Evolutionary conservation across 1,140 invertebrate species (phyloP).

Genomic region (Drosophila nigromelanica): DNA sequence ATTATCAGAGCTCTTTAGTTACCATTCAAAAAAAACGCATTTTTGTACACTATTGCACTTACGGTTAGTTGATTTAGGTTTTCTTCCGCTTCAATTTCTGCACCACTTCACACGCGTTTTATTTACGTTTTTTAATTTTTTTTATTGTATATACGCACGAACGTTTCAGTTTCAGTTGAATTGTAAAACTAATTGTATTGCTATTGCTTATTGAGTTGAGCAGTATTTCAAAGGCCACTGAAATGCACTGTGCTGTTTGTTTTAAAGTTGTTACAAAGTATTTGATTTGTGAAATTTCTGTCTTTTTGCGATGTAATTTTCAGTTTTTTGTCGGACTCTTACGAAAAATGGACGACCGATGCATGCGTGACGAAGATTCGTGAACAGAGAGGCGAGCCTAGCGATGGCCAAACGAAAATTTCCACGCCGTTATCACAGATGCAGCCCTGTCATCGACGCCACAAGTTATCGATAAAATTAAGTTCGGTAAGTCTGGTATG

Average conservation of each 20-base stretch:
- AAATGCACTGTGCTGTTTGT: constrained; percentile 64
- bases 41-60: constrained; percentile 53
- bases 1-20: constrained; percentile 57
- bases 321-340: constrained; percentile 62
- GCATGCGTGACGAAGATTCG: constrained; percentile 64
- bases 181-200: constrained; percentile 54
- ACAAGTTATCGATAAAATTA: constrained; percentile 5
- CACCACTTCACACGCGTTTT: constrained; percentile 76
- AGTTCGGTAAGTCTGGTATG: background rate
- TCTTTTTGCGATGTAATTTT: constrained; percentile 61
- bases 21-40: constrained; percentile 8
- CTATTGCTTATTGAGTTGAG: constrained; percentile 67
- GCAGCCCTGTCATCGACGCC: constrained; percentile 9
- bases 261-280: constrained; percentile 24
- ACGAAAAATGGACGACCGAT: constrained; percentile 74
- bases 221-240: constrained; percentile 79
- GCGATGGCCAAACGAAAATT: constrained; percentile 18
- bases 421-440: constrained; percentile 19
- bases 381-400: constrained; percentile 32
- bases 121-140: constrained; percentile 68
- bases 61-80: constrained; percentile 42
- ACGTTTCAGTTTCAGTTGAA: constrained; percentile 34
- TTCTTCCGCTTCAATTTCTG: constrained; percentile 58
- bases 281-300: constrained; percentile 39
- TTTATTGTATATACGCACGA: constrained; percentile 60